A percentile compares a stretch with the other conserved stretches of the same genome.
These are phyloP conservation scores for Apteryx mantelli DNA, from an alignment of 2,113 vertebrate species.

Conservation along the genomic window DNA sequence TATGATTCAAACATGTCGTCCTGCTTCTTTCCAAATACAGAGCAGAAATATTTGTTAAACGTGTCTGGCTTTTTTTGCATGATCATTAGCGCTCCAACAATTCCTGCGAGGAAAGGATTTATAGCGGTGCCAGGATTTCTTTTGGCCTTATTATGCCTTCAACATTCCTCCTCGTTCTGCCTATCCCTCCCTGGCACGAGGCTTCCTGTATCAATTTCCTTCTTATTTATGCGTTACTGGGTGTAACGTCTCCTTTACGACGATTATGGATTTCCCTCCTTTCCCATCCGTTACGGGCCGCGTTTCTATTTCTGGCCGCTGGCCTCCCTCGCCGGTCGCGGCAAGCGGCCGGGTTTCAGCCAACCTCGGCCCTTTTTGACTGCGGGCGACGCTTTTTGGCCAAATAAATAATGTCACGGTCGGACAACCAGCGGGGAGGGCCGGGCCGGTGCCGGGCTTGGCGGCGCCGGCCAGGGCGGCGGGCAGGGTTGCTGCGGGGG, in stretches of 20 bases:
- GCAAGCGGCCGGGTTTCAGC: too few relatives aligned
- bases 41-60: conserved; percentile 68
- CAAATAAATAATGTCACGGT: too few relatives aligned
- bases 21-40: conserved; percentile 47
- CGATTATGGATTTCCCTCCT: not conserved
- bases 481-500: too few relatives aligned
- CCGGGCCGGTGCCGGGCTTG: too few relatives aligned
- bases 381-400: too few relatives aligned
- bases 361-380: too few relatives aligned
- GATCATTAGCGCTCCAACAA: conserved; percentile 7
- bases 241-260: conserved; percentile 5
- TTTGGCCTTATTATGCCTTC: conserved; percentile 22
- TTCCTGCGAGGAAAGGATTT: conserved; percentile 40
- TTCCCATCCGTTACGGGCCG: not conserved
- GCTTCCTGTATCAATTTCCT: conserved; percentile 25
- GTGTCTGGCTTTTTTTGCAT: not conserved
- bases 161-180: not conserved
- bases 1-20: conserved; percentile 59
- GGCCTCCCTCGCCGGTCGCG: too few relatives aligned
- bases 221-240: conserved; percentile 31
- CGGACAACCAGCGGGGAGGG: too few relatives aligned
- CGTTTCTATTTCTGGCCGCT: not conserved
- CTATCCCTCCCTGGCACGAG: not conserved
- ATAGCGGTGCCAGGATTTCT: conserved; percentile 32
- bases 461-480: not conserved